Base-by-base conservation (phyloP, 2,113 vertebrate genomes). In the Trogon surrucura region DNA sequence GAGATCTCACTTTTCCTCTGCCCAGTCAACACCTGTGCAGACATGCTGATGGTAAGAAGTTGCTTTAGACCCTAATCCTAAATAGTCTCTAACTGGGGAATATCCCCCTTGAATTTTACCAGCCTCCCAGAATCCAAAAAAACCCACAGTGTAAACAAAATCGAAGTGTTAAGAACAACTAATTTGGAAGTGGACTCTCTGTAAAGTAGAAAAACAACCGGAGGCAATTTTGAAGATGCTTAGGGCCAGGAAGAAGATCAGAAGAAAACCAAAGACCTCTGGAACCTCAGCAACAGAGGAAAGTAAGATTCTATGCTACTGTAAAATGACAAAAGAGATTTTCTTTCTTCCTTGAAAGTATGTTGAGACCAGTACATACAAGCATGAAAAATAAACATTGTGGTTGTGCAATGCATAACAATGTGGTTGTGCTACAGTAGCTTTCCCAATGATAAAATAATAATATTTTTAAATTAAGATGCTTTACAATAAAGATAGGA, bases 1-100 rank as follows among this genome's bases (percentile, higher is more conserved):
- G 56, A 81, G 18, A 36, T 3, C 74, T 2, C 38, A 32, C 0
- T 0, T 32, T 45, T 50, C 51, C 38, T 38, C 36, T 4, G 5
- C 12, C 10, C 38, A 73, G 27, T 7, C 45, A 86, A 50, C 14
- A 91, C n/a, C 25, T 21, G 14, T 12, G 27, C 30, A 53, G 30
- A 36, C 23, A 57, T 14, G 57, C 2, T 18, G 19, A 48, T 25
- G 54, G 21, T 16, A 64, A 56, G 20, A 14, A 32, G 8, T 11
- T 89, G 61, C 73, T 38, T 47, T 6, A 70, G 7, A 48, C 32
- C 38, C 47, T 69, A 60, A 73, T 29, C 27, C 67, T 54, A 50
- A 71, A 5, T 4, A 67, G 30, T 36, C 20, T 26, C 27, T 38
- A 58, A 67, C 2, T 13, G 32, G 17, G 47, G 53, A 34, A 50